Conservation (phyloP, 2,888 invertebrate species). For the Brenthis ino region DNA sequence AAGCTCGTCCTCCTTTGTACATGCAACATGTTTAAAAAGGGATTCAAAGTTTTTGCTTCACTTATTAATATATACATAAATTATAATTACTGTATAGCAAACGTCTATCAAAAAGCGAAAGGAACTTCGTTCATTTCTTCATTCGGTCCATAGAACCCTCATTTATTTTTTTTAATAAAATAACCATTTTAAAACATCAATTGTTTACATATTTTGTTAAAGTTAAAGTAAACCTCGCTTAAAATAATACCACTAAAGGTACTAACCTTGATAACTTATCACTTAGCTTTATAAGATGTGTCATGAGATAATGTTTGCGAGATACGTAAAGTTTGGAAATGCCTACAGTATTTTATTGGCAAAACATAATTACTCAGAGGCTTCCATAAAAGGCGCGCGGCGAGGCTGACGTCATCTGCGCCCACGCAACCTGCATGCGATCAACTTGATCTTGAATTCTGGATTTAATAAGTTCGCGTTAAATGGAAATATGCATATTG, state of each 20-base stretch:
- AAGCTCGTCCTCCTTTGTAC: too few relatives aligned
- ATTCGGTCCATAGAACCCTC: too few relatives aligned
- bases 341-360: slow-evolving; percentile 26
- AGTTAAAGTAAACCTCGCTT: too few relatives aligned
- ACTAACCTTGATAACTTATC: slow-evolving; percentile 10
- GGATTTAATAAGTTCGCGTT: background rate
- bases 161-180: too few relatives aligned
- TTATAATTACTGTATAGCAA: too few relatives aligned
- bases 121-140: too few relatives aligned
- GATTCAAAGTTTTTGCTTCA: too few relatives aligned
- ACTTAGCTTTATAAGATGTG: background rate
- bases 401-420: slow-evolving; percentile 37
- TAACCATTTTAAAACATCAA: too few relatives aligned
- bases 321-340: slow-evolving; percentile 22
- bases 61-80: too few relatives aligned
- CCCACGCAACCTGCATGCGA: slow-evolving; percentile 29
- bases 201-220: too few relatives aligned
- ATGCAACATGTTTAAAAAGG: too few relatives aligned
- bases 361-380: slow-evolving; percentile 32
- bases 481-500: background rate
- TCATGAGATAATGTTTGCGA: slow-evolving; percentile 17
- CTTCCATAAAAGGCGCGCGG: slow-evolving; percentile 29
- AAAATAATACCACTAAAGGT: background rate
- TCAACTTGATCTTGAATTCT: slow-evolving; percentile 25
- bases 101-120: too few relatives aligned